phyloP scores from a whole-genome alignment of 2,797 vertebrate species.

The Eulemur mongoz region DNA sequence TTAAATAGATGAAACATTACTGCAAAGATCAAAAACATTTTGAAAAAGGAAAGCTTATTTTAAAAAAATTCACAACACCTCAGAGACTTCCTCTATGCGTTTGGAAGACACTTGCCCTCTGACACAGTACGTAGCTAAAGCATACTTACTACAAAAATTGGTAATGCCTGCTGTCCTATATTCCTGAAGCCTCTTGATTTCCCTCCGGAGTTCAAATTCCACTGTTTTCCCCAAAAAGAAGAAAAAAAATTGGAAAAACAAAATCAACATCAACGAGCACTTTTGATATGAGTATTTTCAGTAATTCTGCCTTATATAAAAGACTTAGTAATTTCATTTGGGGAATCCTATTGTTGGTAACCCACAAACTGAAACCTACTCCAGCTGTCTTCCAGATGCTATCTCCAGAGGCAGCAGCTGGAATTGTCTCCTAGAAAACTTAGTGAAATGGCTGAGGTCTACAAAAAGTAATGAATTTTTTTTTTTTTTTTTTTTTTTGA shows the following conservation, averaged over 20 bases:
- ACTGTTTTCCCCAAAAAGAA: constrained; percentile 85
- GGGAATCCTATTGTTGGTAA: background rate
- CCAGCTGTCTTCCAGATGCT: constrained; percentile 23
- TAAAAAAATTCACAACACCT: background rate
- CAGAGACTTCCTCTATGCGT: background rate
- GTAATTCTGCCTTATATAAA: constrained; percentile 6
- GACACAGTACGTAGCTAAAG: background rate
- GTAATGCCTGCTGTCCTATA: constrained; percentile 96
- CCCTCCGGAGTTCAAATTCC: constrained; percentile 97
- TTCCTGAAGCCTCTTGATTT: constrained; percentile 95
- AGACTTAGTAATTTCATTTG: background rate
- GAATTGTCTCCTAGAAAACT: background rate
- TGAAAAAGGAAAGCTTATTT: constrained; percentile 31
- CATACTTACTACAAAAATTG: constrained; percentile 96
- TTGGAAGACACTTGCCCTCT: background rate
- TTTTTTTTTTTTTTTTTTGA: no score
- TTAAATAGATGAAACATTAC: constrained; percentile 14
- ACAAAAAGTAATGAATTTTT: background rate
- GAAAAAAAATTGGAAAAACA: constrained; percentile 49
- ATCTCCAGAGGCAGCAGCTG: background rate
- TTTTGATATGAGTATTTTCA: background rate
- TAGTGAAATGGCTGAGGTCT: background rate
- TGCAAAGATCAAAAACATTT: constrained; percentile 29
- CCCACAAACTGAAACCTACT: background rate
- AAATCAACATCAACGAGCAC: constrained; percentile 20